Evolutionary conservation across 2,797 vertebrate species (phyloP).

Genomic region (Sciurus carolinensis): DNA sequence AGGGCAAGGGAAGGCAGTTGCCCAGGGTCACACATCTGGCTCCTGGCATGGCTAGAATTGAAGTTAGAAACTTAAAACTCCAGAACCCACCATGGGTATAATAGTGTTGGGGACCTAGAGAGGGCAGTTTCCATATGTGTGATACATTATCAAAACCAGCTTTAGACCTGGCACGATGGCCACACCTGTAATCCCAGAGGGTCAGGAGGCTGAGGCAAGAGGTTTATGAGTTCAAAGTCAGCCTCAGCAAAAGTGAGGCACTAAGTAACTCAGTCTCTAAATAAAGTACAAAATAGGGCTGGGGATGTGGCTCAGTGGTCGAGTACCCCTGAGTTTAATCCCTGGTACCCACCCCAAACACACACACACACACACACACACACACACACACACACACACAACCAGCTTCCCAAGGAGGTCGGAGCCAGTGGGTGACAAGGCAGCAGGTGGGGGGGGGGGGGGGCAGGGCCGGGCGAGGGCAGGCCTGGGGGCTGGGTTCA

Average conservation of each 20-base stretch:
- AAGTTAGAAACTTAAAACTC: not conserved
- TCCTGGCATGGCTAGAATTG: not conserved
- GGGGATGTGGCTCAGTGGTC: no score
- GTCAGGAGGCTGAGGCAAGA: no score
- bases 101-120: not conserved
- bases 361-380: no score
- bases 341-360: no score
- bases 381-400: no score
- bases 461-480: conserved; percentile 28
- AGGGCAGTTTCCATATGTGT: not conserved
- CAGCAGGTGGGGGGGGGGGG: not conserved
- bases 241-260: no score
- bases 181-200: no score
- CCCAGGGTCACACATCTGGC: not conserved
- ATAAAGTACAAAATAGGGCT: no score
- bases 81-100: not conserved
- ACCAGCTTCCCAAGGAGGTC: conserved; percentile 25
- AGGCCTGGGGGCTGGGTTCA: not conserved
- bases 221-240: no score
- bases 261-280: no score
- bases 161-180: not conserved
- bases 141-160: not conserved
- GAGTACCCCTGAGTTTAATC: no score
- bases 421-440: not conserved
- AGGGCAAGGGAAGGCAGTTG: not conserved